phyloP scores from a whole-genome alignment of 2,888 invertebrate species.

The Drosophila neonasuta region DNA sequence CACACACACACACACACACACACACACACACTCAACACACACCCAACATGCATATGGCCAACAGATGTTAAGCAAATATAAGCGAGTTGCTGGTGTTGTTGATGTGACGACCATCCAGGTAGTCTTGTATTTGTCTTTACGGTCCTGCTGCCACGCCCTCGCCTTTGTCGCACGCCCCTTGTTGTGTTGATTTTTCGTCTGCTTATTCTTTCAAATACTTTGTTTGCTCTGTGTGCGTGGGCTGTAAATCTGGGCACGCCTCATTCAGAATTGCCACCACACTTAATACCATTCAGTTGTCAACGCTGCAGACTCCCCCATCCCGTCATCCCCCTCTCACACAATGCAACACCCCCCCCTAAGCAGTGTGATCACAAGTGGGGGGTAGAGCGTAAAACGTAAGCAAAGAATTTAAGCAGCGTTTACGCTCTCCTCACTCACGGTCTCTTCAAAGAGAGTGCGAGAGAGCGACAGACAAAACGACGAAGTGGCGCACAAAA shows the following conservation, averaged over 20 bases:
- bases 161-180: constrained; percentile 6
- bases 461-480: constrained; percentile 30
- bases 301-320: constrained; percentile 6
- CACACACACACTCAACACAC: constrained; percentile 15
- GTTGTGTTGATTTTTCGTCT: constrained; percentile 39
- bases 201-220: constrained; percentile 9
- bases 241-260: constrained; percentile 12
- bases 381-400: constrained; percentile 33
- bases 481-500: constrained; percentile 66
- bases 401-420: constrained; percentile 22
- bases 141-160: constrained; percentile 37
- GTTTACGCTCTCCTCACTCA: not conserved
- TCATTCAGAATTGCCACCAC: constrained; percentile 15
- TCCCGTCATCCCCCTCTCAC: not conserved
- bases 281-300: constrained; percentile 23
- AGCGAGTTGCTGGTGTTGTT: constrained; percentile 18
- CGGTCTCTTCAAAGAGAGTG: constrained; percentile 16
- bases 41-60: constrained; percentile 63
- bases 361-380: constrained; percentile 17
- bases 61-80: constrained; percentile 69
- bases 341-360: not conserved
- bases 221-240: constrained; percentile 29
- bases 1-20: constrained; percentile 4
- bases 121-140: constrained; percentile 26
- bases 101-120: constrained; percentile 41